phyloP scores from a whole-genome alignment of 1,140 invertebrate species.

The Manduca sexta region DNA sequence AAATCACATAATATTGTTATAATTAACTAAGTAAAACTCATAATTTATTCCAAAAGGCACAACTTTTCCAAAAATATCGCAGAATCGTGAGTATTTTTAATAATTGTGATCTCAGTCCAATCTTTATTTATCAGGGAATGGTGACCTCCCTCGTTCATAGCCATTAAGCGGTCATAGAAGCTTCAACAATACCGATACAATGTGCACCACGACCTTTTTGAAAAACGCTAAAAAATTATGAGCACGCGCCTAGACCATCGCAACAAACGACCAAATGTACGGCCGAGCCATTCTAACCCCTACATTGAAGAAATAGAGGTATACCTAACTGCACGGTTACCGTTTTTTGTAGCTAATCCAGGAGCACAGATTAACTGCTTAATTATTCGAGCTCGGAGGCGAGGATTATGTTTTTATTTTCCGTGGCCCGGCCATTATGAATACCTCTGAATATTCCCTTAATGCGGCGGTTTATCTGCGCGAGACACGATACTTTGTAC shows the following conservation, averaged over 20 bases:
- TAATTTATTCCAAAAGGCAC: no score
- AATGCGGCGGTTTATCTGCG: conserved; percentile 26
- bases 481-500: conserved; percentile 4
- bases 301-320: not conserved
- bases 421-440: conserved; percentile 31
- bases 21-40: no score
- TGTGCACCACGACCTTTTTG: conserved; percentile 4
- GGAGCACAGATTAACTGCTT: conserved; percentile 37
- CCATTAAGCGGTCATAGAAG: no score
- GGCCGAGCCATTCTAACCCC: no score
- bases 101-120: no score
- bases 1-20: no score
- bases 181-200: conserved; percentile 12
- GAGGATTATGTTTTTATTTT: conserved; percentile 48
- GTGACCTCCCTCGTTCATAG: no score
- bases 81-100: no score
- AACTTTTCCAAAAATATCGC: no score
- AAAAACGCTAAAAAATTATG: not conserved
- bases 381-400: conserved; percentile 36
- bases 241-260: not conserved
- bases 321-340: not conserved
- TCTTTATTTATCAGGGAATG: no score
- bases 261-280: conserved; percentile 1
- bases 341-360: conserved; percentile 23
- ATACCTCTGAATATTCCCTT: conserved; percentile 37